phyloP scores from a whole-genome alignment of 1,140 invertebrate genomes.

The Leptopilina boulardi region DNA sequence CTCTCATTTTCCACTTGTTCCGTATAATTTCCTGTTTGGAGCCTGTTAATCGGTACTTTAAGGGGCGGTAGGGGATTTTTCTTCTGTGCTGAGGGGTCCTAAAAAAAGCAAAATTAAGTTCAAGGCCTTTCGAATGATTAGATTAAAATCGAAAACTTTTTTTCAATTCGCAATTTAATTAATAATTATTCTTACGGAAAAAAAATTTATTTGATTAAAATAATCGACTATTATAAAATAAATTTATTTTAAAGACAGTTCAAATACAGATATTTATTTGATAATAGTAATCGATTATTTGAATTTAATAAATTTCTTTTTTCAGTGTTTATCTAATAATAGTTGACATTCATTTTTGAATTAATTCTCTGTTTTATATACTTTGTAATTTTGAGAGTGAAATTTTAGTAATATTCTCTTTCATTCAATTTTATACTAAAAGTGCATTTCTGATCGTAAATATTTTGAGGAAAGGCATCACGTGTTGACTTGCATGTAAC shows the following conservation, averaged over 20 bases:
- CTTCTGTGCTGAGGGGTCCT: conserved; percentile 41
- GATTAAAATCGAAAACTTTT: too few species aligned
- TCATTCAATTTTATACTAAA: conserved; percentile 11
- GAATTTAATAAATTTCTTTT: too few species aligned
- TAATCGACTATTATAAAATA: too few species aligned
- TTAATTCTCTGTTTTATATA: neutral
- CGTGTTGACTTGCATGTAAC: conserved; percentile 6
- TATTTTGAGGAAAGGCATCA: neutral
- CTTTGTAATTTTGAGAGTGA: conserved; percentile 41
- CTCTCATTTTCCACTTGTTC: conserved; percentile 57
- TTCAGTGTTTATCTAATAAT: too few species aligned
- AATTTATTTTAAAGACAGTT: too few species aligned
- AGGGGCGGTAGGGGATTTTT: conserved; percentile 62
- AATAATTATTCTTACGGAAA: too few species aligned
- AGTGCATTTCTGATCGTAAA: conserved; percentile 8
- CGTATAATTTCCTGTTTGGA: conserved; percentile 47
- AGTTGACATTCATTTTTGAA: too few species aligned
- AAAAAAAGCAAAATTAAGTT: neutral
- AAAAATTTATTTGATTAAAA: too few species aligned
- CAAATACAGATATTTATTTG: too few species aligned
- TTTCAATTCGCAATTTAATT: too few species aligned
- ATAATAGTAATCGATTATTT: too few species aligned
- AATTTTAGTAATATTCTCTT: conserved; percentile 27
- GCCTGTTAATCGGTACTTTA: conserved; percentile 55
- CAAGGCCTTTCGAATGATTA: too few species aligned